A percentile compares a stretch with the other conserved stretches of the same genome.
phyloP scores from a whole-genome alignment of 2,888 invertebrate species.

The Acanthosepion lycidas region DNA sequence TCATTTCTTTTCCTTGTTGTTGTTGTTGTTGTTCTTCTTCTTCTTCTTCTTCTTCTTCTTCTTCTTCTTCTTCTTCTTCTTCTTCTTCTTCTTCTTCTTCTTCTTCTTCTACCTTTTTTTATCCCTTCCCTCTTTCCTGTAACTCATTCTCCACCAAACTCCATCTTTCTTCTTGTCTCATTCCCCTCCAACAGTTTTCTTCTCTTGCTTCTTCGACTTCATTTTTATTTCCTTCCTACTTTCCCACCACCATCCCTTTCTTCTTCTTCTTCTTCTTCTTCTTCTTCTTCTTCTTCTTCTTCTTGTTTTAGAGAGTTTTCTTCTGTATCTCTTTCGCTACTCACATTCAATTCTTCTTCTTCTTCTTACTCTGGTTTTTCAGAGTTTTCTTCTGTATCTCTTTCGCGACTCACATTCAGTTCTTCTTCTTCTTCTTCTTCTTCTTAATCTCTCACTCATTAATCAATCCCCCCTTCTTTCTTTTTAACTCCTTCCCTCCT shows the following conservation, averaged over 20 bases:
- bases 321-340: no score
- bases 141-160: background rate
- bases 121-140: accelerated
- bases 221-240: no score
- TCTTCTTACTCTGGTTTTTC: background rate
- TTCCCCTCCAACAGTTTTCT: background rate
- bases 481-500: no score
- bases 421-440: background rate
- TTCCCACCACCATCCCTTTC: background rate
- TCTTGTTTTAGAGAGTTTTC: no score
- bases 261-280: no score
- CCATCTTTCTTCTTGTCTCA: background rate
- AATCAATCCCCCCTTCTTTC: no score
- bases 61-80: background rate
- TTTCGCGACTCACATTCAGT: no score
- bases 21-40: background rate
- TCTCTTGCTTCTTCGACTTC: background rate
- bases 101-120: background rate
- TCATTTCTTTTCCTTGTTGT: background rate
- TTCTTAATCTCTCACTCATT: background rate
- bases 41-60: background rate
- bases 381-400: no score
- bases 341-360: no score
- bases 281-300: background rate
- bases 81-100: background rate